Conservation (phyloP, 2,888 invertebrate species). For the Harmothoe impar region DNA sequence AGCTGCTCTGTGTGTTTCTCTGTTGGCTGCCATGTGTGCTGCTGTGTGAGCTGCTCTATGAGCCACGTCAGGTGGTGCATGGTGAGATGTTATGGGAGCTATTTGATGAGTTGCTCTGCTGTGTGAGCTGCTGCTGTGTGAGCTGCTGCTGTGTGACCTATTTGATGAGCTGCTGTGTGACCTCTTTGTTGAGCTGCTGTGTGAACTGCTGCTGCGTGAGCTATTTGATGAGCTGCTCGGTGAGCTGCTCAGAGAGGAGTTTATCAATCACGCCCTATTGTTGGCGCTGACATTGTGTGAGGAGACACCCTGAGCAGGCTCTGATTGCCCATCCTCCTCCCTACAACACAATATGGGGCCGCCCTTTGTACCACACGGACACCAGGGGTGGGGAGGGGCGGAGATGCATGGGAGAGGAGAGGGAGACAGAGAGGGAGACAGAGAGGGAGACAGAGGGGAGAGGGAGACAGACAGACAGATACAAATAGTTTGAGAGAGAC, state of each 20-base stretch:
- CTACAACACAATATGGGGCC: constrained; percentile 66
- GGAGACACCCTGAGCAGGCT: background rate
- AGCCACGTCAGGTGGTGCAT: background rate
- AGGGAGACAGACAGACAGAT: constrained; percentile 40
- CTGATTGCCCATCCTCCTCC: constrained; percentile 64
- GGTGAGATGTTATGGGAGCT: too few relatives aligned
- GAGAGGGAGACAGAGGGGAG: too few relatives aligned
- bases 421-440: constrained; percentile 45
- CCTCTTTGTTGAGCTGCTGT: too few relatives aligned
- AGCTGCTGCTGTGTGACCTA: background rate
- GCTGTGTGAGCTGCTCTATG: background rate
- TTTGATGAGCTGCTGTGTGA: too few relatives aligned
- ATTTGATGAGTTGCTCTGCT: background rate
- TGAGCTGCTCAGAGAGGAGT: constrained; percentile 22
- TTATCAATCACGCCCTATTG: constrained; percentile 43
- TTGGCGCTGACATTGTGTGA: constrained; percentile 17
- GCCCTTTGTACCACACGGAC: constrained; percentile 65
- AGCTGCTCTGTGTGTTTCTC: background rate
- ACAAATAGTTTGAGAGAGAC: background rate
- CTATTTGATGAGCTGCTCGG: background rate
- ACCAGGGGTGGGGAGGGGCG: background rate
- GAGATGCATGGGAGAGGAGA: background rate
- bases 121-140: background rate
- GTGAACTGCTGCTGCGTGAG: too few relatives aligned
- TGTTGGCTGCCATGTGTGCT: too few relatives aligned